phyloP scores from a whole-genome alignment of 2,888 invertebrate genomes.

The Papilio gigon region DNA sequence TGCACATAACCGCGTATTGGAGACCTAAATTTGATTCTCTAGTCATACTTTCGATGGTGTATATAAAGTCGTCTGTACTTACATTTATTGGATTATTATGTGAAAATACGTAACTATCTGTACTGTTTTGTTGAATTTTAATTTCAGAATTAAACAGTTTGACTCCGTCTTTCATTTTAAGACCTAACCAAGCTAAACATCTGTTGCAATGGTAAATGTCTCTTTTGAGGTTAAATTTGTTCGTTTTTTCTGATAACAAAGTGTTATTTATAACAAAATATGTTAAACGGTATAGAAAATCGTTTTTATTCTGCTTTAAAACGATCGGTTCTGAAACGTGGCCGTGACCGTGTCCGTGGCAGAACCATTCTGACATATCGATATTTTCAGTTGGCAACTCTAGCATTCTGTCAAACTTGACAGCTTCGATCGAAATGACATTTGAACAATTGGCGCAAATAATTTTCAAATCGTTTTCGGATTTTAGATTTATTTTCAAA shows the following conservation, averaged over 20 bases:
- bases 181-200: constrained; percentile 83
- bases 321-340: constrained; percentile 47
- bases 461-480: constrained; percentile 61
- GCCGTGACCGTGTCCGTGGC: constrained; percentile 78
- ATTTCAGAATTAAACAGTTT: constrained; percentile 84
- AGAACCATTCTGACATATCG: constrained; percentile 86
- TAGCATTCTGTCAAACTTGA: constrained; percentile 82
- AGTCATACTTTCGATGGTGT: constrained; percentile 77
- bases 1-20: constrained; percentile 79
- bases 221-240: constrained; percentile 72
- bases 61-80: constrained; percentile 78
- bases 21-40: constrained; percentile 75
- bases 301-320: constrained; percentile 75
- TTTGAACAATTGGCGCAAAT: constrained; percentile 73
- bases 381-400: constrained; percentile 84
- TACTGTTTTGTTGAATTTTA: constrained; percentile 61
- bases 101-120: constrained; percentile 57
- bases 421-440: constrained; percentile 69
- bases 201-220: constrained; percentile 80
- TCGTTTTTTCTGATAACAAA: constrained; percentile 68
- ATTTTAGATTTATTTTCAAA: constrained; percentile 63
- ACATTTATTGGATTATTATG: constrained; percentile 57
- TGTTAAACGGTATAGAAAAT: constrained; percentile 83
- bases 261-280: constrained; percentile 77
- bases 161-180: constrained; percentile 67